Evolutionary conservation across 2,113 vertebrate species (phyloP).

Genomic region (Cephalopterus ornatus): DNA sequence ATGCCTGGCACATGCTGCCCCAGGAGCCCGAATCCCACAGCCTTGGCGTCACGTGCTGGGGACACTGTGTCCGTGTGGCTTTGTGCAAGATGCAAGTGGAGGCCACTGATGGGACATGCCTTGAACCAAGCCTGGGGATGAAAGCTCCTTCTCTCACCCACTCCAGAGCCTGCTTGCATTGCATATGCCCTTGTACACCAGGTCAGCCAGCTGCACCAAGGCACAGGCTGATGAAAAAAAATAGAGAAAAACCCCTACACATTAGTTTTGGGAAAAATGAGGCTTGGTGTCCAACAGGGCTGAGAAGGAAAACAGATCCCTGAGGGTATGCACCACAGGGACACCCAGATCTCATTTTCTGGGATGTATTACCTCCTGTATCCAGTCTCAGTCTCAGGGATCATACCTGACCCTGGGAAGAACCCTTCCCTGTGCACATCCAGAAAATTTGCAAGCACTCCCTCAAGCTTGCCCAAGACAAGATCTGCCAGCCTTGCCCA

Average conservation of each 20-base stretch:
- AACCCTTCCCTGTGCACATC: background rate
- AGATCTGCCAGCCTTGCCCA: background rate
- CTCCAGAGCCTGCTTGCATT: background rate
- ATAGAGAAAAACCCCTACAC: background rate
- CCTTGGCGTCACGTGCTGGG: accelerated
- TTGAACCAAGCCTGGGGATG: background rate
- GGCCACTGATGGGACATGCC: background rate
- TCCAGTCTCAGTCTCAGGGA: background rate
- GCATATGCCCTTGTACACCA: background rate
- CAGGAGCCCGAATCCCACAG: background rate
- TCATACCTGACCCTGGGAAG: background rate
- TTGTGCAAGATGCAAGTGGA: background rate
- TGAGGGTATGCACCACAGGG: background rate
- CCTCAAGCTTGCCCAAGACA: background rate
- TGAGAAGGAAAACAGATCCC: background rate
- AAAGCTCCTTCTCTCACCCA: background rate
- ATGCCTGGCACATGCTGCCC: background rate
- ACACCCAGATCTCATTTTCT: background rate
- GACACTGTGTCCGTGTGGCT: accelerated
- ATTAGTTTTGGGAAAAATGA: background rate
- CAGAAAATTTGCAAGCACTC: background rate
- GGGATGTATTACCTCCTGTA: background rate
- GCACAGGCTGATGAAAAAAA: background rate
- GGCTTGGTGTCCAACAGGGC: background rate
- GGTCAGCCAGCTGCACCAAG: background rate